Base-by-base conservation (phyloP, 2,888 invertebrate species). In the Harpagoxenus sublaevis region DNA sequence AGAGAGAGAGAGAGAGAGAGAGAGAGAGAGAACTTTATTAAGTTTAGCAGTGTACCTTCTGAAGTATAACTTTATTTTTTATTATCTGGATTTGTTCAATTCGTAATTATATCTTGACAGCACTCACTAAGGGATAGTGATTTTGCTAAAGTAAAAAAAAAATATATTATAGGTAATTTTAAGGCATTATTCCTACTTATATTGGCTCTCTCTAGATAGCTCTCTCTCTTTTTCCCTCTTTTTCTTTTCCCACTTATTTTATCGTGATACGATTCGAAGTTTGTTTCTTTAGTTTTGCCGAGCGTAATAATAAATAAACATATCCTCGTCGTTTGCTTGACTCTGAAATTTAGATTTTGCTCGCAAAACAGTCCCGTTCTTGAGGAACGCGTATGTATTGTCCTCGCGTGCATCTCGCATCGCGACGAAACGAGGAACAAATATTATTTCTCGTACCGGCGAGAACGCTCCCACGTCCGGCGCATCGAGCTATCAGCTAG, bases 371-470 rank as follows among this genome's bases (percentile, higher is more conserved):
- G 35, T 42, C 1, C 35, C 3, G 18, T 23, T 53, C 48, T 71
- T 23, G 48, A 60, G 2, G 15, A 28, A 31, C 28, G 4, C 78
- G 10, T 53, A 51, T 55, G 45, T 62, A 75, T 81, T 31, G 73
- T 15, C 57, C 51, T 65, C 57, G 66, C 71, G 82, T 78, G 82
- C 73, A 83, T 81, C 65, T 5, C 65, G 77, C 73, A 83, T 81
- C 65, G 8, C 65, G 77, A 84, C 78, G 68, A 79, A 88, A 86
- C 74, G 57, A 60, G 70, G 79, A 83, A 83, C 87, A 89, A 89
- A 89, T 89, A 89, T 87, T 83, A 89, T 85, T 83, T 77, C 81
- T 71, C 66, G 39, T 60, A 28, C 53, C 35, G 42, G 31, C 55
- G 31, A 45, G 71, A 75, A 68, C 84, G 51, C 55, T 79, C 63